phyloP scores from a whole-genome alignment of 2,888 invertebrate genomes.

The Hoplodrina ambigua region DNA sequence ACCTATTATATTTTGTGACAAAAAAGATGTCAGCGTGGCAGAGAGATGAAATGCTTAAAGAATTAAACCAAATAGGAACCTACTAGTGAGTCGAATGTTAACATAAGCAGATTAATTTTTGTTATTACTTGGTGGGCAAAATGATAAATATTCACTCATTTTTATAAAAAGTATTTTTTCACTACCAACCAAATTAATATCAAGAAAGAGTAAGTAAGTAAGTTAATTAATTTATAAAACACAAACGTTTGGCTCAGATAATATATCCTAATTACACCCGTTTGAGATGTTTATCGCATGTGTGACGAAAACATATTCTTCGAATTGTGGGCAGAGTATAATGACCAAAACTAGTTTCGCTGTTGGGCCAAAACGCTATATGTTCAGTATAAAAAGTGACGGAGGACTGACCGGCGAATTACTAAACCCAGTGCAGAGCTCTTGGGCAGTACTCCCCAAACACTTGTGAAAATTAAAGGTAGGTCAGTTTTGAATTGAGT shows the following conservation, averaged over 20 bases:
- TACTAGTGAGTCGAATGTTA: no score
- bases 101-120: no score
- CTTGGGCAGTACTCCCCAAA: constrained; percentile 54
- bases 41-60: no score
- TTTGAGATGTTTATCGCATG: constrained; percentile 39
- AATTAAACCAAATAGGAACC: no score
- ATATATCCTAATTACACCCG: constrained; percentile 9
- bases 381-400: constrained; percentile 70
- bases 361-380: constrained; percentile 58
- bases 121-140: no score
- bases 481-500: constrained; percentile 37
- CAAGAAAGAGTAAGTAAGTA: neutral
- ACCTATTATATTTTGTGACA: no score
- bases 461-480: constrained; percentile 60
- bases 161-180: no score
- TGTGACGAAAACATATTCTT: constrained; percentile 59
- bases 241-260: neutral
- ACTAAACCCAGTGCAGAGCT: constrained; percentile 58
- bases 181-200: no score
- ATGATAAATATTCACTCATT: no score
- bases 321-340: constrained; percentile 51
- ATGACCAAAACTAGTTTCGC: constrained; percentile 69
- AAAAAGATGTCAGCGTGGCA: no score
- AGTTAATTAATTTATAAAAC: neutral
- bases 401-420: constrained; percentile 47